phyloP scores from a whole-genome alignment of 2,113 vertebrate species.

The Antigone vipio region DNA sequence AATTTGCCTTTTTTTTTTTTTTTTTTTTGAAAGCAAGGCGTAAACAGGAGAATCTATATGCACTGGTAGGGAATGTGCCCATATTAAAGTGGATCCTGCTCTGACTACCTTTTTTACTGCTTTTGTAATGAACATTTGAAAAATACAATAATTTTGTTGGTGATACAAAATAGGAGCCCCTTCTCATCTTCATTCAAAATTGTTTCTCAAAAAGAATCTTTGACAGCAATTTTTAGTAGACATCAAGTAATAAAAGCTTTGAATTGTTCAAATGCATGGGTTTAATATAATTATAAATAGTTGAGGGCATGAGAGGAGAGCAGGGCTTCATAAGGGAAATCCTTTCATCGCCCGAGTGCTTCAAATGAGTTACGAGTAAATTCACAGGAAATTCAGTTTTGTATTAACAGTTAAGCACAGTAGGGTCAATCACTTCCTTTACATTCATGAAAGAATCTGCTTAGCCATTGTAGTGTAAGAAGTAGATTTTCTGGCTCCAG shows the following conservation, averaged over 20 bases:
- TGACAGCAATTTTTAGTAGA: not conserved
- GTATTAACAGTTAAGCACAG: not conserved
- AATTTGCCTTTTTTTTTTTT: not conserved
- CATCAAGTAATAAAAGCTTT: not conserved
- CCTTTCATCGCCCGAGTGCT: not conserved
- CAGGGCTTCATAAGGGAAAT: not conserved
- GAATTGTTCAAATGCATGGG: not conserved
- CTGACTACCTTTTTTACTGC: not conserved
- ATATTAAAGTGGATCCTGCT: not conserved
- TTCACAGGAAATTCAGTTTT: not conserved
- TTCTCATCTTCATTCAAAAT: not conserved
- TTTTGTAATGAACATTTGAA: not conserved
- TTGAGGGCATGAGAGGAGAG: not conserved
- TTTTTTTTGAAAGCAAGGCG: not conserved
- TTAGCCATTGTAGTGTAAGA: not conserved
- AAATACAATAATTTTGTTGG: not conserved
- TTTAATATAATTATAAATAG: not conserved
- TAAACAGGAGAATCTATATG: not conserved
- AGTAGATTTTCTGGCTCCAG: not conserved
- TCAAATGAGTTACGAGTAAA: not conserved
- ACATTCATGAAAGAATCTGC: not conserved
- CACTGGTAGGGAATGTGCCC: not conserved
- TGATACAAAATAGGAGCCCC: not conserved
- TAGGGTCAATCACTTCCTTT: not conserved
- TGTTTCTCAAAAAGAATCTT: not conserved